Conservation (phyloP, 2,797 vertebrate genomes). For the Syngnathus rostellatus region DNA sequence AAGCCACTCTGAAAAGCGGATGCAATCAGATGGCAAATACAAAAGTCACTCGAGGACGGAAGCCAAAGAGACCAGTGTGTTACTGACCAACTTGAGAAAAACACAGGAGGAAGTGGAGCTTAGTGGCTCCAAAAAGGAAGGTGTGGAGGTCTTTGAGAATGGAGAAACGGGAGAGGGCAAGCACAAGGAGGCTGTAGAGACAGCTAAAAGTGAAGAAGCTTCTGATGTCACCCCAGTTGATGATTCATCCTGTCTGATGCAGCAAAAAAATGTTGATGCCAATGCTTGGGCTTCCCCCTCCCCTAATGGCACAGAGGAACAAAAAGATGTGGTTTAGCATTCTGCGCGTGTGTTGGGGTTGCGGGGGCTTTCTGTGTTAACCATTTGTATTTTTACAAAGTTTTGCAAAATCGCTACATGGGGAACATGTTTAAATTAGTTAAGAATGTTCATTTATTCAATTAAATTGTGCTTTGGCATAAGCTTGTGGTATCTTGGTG, state of each 20-base stretch:
- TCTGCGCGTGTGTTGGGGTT: not conserved
- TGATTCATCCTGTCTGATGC: conserved; percentile 14
- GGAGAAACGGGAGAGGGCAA: conserved; percentile 19
- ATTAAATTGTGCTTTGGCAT: no score
- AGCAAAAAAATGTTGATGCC: conserved; percentile 10
- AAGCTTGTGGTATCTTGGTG: no score
- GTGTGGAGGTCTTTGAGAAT: conserved; percentile 3
- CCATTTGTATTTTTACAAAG: not conserved
- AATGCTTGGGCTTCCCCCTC: not conserved
- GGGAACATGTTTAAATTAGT: no score
- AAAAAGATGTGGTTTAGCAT: conserved; percentile 11
- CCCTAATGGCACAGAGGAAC: conserved; percentile 17
- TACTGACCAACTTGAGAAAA: conserved; percentile 37
- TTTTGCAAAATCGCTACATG: not conserved
- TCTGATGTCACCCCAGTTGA: conserved; percentile 10
- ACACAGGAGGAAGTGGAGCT: conserved; percentile 12
- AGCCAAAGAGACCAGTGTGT: conserved; percentile 27
- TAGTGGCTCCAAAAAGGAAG: conserved; percentile 13
- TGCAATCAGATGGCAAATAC: conserved; percentile 5
- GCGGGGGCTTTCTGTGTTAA: not conserved
- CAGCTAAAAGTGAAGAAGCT: not conserved
- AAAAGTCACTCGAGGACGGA: conserved; percentile 10
- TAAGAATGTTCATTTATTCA: no score
- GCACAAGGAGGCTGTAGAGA: conserved; percentile 15
- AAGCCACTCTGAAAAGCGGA: conserved; percentile 14